A percentile compares a stretch with the other conserved stretches of the same genome.
These are phyloP conservation scores for Arion vulgaris DNA, from an alignment of 1,140 invertebrate species.

Conservation along the genomic window DNA sequence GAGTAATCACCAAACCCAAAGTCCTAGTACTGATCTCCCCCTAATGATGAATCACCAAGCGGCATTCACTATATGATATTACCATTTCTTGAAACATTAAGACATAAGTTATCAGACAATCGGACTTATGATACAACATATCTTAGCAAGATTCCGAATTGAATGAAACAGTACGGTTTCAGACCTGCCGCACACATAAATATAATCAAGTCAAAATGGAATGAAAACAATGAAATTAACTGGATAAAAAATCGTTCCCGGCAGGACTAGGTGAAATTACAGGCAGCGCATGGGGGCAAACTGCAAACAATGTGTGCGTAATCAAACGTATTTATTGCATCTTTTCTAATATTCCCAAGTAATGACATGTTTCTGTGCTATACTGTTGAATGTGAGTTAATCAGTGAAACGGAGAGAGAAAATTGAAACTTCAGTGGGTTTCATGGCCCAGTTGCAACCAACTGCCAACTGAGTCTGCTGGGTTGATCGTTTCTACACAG, in stretches of 20 bases:
- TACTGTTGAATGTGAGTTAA: not conserved
- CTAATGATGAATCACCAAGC: no score
- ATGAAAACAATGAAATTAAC: not conserved
- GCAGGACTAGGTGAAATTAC: not conserved
- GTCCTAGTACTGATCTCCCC: no score
- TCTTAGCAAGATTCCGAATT: no score
- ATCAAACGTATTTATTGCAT: not conserved
- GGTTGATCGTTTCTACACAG: no score
- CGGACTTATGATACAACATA: no score
- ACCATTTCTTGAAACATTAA: no score
- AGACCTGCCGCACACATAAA: not conserved
- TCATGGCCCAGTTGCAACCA: not conserved
- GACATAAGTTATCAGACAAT: no score
- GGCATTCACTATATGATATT: no score
- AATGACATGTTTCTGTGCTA: not conserved
- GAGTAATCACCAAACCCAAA: no score
- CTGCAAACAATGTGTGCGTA: not conserved
- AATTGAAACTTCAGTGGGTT: not conserved
- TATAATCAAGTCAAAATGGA: not conserved
- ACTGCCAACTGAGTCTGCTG: not conserved
- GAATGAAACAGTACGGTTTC: not conserved
- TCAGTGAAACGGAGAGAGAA: not conserved
- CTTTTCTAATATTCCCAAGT: not conserved
- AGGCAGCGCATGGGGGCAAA: not conserved
- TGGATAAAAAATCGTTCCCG: not conserved